Percentiles rank a stretch among this genome's conserved stretches.
Conservation (phyloP, 2,888 invertebrate genomes). For the Biston stratarius region DNA sequence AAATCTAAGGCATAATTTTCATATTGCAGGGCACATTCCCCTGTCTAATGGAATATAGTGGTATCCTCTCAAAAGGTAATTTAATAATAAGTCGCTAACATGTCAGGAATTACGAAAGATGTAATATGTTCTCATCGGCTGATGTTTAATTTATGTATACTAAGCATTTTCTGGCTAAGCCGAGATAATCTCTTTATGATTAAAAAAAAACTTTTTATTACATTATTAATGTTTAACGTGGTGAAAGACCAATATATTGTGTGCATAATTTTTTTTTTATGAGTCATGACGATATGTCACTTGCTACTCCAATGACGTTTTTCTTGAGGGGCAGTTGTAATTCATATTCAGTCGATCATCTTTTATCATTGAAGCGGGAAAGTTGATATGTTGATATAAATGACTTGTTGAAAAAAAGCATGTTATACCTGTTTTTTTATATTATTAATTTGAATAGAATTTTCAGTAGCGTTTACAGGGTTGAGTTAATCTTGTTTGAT, state of each 20-base stretch:
- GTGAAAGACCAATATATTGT: background rate
- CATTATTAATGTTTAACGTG: conserved; percentile 2
- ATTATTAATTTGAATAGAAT: conserved; percentile 4
- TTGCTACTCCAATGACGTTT: background rate
- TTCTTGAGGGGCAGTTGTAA: background rate
- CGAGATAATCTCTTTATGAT: conserved; percentile 12
- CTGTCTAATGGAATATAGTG: conserved; percentile 47
- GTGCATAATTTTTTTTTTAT: background rate
- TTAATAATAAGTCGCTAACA: conserved; percentile 37
- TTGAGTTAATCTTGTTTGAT: background rate
- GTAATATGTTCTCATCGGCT: conserved; percentile 35
- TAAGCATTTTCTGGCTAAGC: conserved; percentile 29
- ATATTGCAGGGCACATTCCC: conserved; percentile 52
- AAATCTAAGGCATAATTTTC: no score
- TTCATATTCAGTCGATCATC: background rate
- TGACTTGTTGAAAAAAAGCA: no score
- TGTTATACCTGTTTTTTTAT: conserved; percentile 1
- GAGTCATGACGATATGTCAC: background rate
- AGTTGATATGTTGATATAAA: no score
- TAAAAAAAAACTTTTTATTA: background rate
- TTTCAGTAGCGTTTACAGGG: conserved; percentile 11
- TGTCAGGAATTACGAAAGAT: conserved; percentile 34
- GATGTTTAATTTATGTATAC: conserved; percentile 19
- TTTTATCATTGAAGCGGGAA: no score
- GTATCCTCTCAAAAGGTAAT: conserved; percentile 41